A percentile compares a stretch with the other conserved stretches of the same genome.
phyloP scores from a whole-genome alignment of 2,113 vertebrate genomes.

The Rhabdornis inornatus region DNA sequence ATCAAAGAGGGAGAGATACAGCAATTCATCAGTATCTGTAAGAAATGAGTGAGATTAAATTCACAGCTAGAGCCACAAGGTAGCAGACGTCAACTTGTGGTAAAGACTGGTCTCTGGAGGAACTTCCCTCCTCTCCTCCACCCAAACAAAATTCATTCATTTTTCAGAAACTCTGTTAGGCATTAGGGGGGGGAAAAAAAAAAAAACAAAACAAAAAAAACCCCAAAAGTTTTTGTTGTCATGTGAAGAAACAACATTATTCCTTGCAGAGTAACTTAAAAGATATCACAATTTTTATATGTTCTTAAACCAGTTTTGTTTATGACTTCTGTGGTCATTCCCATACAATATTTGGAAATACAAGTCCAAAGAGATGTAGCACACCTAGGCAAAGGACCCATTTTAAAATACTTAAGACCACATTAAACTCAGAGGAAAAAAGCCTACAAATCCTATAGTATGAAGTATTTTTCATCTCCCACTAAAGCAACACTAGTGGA shows the following conservation, averaged over 20 bases:
- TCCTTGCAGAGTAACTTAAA: background rate
- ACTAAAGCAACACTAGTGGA: background rate
- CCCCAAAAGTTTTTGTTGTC: background rate
- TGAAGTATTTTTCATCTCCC: background rate
- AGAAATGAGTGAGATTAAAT: background rate
- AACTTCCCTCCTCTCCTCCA: background rate
- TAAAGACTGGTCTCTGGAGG: background rate
- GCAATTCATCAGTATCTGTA: background rate
- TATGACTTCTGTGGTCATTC: background rate
- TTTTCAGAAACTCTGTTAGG: background rate
- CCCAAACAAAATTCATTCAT: background rate
- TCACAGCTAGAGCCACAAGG: background rate
- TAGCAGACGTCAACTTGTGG: background rate
- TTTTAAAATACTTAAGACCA: background rate
- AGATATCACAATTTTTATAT: background rate
- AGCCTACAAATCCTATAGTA: background rate
- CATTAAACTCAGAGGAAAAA: background rate
- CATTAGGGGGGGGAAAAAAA: too few relatives aligned
- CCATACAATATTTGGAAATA: background rate
- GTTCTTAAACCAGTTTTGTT: background rate
- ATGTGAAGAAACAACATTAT: background rate
- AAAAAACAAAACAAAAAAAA: too few relatives aligned
- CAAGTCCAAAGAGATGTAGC: background rate
- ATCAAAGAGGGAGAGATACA: background rate
- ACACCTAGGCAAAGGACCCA: background rate